Base-by-base conservation (phyloP, 2,113 vertebrate genomes). In the Cavia porcellus region DNA sequence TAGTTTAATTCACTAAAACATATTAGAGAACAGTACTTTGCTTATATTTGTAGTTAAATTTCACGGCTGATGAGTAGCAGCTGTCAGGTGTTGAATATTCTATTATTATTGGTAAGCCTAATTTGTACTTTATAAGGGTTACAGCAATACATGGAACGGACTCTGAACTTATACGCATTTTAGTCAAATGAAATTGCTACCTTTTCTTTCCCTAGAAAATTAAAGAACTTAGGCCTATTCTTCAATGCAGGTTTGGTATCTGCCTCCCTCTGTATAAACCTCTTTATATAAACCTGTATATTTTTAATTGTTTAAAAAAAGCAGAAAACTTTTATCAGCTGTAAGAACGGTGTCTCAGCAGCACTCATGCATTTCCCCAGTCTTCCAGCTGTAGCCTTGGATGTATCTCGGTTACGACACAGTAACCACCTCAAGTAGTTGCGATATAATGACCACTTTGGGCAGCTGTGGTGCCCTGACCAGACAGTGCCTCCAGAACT, bases 11-110 rank as follows among this genome's bases (percentile, higher is more conserved):
- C 81, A 5, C 81, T 96, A 94, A 97, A 98, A 97, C 66, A 66
- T 96, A 97, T 92, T 10, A 15, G 74, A 94, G 86, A 98, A 94
- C 93, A 98, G 92, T 98, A 96, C 95, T 95, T 96, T 98, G 72
- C 96, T 98, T 98, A 94, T 96, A 97, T 97, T 97, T 95, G 42
- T 97, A 96, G 98, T 98, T 98, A 98, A 97, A 97, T 98, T 98
- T 95, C 86, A 84, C 92, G 96, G 91, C 75, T 98, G 98, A 97
- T 98, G 97, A 98, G 88, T 97, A 98, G 95, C 79, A 98, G 61
- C 95, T 97, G 82, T 92, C 95, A 84, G 87, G 97, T 94, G 96
- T 90, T 98, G 92, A 98, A 94, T 97, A 86, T 98, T 96, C 95
- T 72, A 57, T 98, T 97, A 98, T 96, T 30, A 95, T 97, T 98